Base-by-base conservation (phyloP, 2,113 vertebrate genomes). In the Bos javanicus region DNA sequence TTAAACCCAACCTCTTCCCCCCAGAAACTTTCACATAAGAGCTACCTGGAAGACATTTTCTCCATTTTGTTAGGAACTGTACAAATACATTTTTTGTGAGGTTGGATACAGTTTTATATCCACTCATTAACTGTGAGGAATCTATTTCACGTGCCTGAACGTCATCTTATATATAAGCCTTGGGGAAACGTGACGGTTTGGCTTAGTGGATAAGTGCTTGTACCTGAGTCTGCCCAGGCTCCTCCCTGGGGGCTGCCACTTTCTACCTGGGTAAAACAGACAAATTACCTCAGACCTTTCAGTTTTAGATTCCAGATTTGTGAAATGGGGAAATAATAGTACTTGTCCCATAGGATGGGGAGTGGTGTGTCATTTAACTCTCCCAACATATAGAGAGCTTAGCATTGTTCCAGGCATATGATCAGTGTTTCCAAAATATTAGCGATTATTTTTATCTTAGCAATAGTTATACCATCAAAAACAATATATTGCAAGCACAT, bases 381-480 rank as follows among this genome's bases (percentile, higher is more conserved):
- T 67, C 52, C 50, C 48, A 43, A 4, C 13, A 52, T 0, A 23
- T 5, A 43, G 39, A 64, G 14, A 46, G n/a, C 12, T 96, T n/a
- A 21, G 50, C n/a, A 36, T 30, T 33, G 9, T 87, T 87, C 15
- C 48, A 83, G 56, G 36, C n/a, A 87, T 12, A 30, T 13, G 48
- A 11, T 54, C 81, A 54, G n/a, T 87, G 36, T 54, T 81, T 25
- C 56, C 36, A 56, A 78, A 95, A 52, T 74, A 52, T 89, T 46
- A 96, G 52, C 6, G 5, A 85, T 88, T 96, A 90, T 67, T 87
- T 95, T 84, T 60, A 95, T 89, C 52, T 81, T 59, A 86, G 64
- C 57, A 91, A 39, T 95, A 50, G 36, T 91, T 80, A 91, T 8
- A 83, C 25, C 50, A 95, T 25, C 52, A 93, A 57, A 84, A 23